Evolutionary conservation across 2,797 vertebrate genomes (phyloP).

Genomic region (Eupleurogrammus muticus): DNA sequence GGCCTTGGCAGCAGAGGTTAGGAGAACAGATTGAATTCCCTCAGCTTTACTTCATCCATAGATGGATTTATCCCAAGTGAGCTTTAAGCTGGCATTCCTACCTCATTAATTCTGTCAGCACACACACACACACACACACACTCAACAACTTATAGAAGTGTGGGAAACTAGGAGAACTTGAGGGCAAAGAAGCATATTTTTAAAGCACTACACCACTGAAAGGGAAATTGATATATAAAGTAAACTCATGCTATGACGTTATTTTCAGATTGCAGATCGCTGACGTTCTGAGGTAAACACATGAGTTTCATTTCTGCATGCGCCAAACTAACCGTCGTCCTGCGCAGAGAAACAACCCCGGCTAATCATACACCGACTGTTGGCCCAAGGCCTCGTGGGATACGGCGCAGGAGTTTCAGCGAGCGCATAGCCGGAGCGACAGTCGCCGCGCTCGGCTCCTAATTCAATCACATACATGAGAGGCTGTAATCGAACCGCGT

Average conservation of each 20-base stretch:
- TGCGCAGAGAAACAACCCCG: conserved; percentile 17
- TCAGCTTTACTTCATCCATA: conserved; percentile 69
- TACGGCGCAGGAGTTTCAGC: conserved; percentile 27
- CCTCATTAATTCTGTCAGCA: conserved; percentile 61
- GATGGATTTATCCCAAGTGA: conserved; percentile 71
- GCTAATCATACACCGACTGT: conserved; percentile 28
- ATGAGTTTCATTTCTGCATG: background rate
- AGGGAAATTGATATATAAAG: conserved; percentile 1
- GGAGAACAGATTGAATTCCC: conserved; percentile 73
- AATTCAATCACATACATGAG: conserved; percentile 64
- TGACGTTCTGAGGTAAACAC: background rate
- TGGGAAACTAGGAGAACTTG: conserved; percentile 42
- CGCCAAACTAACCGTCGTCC: background rate
- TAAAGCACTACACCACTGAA: background rate
- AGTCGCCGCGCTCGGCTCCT: conserved; percentile 39
- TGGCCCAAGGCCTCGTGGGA: conserved; percentile 39
- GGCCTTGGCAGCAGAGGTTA: conserved; percentile 64
- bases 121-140: conserved; percentile 19
- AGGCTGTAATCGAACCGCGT: conserved; percentile 34
- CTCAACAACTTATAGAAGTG: conserved; percentile 24
- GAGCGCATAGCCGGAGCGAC: conserved; percentile 37
- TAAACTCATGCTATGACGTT: background rate
- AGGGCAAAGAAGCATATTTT: background rate
- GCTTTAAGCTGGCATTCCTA: conserved; percentile 65
- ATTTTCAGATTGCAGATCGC: background rate